Evolutionary conservation across 1,140 invertebrate species (phyloP).

Genomic region (Argopecten irradians): DNA sequence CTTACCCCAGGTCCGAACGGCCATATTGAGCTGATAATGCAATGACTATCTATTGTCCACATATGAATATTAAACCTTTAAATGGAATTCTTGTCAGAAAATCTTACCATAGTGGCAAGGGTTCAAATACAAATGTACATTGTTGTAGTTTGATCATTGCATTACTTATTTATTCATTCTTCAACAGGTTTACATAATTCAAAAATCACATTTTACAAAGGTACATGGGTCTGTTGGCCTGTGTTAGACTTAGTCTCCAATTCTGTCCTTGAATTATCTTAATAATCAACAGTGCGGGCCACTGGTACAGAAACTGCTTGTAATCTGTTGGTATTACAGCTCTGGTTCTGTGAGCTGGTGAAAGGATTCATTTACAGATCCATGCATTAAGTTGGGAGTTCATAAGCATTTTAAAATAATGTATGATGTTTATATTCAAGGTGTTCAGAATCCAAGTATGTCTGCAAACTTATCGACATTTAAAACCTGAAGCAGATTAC

Average conservation of each 20-base stretch:
- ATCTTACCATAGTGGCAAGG: too few relatives aligned
- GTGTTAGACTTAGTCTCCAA: not conserved
- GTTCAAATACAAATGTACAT: too few relatives aligned
- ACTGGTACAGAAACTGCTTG: not conserved
- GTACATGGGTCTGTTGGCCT: too few relatives aligned
- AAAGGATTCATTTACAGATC: not conserved
- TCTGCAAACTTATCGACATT: not conserved
- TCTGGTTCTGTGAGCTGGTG: not conserved
- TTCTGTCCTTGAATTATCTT: not conserved
- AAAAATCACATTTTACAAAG: too few relatives aligned
- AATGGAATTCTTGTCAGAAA: too few relatives aligned
- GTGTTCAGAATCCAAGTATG: not conserved
- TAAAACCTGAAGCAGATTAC: not conserved
- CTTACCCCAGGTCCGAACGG: too few relatives aligned
- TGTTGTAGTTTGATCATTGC: too few relatives aligned
- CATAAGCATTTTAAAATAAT: not conserved
- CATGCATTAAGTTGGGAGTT: not conserved
- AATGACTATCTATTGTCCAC: too few relatives aligned
- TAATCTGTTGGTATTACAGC: not conserved
- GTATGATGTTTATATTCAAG: not conserved
- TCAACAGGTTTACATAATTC: too few relatives aligned
- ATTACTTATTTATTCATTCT: too few relatives aligned
- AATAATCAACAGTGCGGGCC: not conserved
- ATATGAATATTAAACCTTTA: too few relatives aligned
- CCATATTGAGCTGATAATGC: too few relatives aligned